Conservation (phyloP, 1,140 invertebrate species). For the Eumaeus atala region DNA sequence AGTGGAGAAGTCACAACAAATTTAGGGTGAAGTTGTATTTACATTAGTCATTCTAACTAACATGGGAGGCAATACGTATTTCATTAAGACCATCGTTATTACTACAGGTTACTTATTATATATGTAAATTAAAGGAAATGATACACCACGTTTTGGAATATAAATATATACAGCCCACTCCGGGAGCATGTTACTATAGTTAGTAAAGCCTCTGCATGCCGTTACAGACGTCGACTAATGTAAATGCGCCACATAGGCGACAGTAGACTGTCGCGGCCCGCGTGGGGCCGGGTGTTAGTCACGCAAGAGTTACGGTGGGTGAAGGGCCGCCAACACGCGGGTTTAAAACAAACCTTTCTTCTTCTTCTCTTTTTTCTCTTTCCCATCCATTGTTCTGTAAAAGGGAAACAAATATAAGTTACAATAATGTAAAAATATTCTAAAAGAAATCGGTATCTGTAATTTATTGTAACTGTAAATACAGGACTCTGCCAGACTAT, state of each 20-base stretch:
- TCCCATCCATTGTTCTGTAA: conserved; percentile 72
- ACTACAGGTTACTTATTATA: not conserved
- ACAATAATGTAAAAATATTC: not conserved
- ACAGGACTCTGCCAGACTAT: not conserved
- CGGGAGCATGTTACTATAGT: not conserved
- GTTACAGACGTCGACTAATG: conserved; percentile 1
- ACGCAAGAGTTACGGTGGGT: conserved; percentile 59
- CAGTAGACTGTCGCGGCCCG: no score
- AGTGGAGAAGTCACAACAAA: conserved; percentile 5
- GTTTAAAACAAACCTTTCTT: conserved; percentile 75
- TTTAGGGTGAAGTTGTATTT: not conserved
- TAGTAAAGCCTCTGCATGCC: not conserved
- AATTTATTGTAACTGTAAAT: not conserved
- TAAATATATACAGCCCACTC: conserved; percentile 1
- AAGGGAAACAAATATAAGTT: not conserved
- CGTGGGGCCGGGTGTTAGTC: conserved; percentile 43
- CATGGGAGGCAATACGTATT: not conserved
- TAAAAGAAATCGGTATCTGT: not conserved
- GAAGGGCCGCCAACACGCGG: conserved; percentile 41
- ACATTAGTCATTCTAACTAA: conserved; percentile 6
- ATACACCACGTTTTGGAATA: conserved; percentile 6
- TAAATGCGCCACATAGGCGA: not conserved
- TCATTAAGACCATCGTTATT: not conserved
- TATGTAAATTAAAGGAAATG: not conserved
- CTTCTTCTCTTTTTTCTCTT: conserved; percentile 75